These are phyloP conservation scores for Xanthia togata DNA, from an alignment of 2,888 invertebrate species.

Conservation along the genomic window DNA sequence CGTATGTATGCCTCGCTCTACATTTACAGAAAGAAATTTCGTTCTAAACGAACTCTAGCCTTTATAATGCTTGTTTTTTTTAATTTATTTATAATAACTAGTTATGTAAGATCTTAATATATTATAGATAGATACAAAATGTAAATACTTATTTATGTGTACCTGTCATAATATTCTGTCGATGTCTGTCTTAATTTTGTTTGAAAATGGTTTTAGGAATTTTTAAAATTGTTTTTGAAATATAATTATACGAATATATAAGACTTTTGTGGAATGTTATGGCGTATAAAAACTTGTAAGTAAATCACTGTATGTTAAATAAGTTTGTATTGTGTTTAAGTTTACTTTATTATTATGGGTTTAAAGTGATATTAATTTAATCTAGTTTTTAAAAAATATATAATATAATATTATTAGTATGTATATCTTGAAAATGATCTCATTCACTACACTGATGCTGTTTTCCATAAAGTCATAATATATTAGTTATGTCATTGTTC, in stretches of 20 bases:
- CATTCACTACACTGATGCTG: conserved; percentile 17
- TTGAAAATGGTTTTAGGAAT: not conserved
- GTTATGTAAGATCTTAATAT: conserved; percentile 35
- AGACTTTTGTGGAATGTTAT: not conserved
- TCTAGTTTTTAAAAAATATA: no score
- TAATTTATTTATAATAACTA: conserved; percentile 4
- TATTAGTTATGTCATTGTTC: conserved; percentile 41
- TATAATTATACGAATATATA: not conserved
- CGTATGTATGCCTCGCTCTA: not conserved
- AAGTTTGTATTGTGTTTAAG: not conserved
- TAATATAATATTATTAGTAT: conserved; percentile 3
- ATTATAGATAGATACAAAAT: conserved; percentile 33
- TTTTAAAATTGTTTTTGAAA: no score
- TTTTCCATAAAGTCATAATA: conserved; percentile 19
- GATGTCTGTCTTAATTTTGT: not conserved
- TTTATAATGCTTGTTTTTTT: not conserved
- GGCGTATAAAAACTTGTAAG: not conserved
- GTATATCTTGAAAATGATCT: conserved; percentile 33
- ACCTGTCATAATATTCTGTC: conserved; percentile 17
- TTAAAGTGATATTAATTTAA: no score
- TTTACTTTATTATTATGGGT: conserved; percentile 5
- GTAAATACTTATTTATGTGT: conserved; percentile 52
- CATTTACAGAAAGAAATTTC: not conserved
- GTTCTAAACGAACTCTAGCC: not conserved
- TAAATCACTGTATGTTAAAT: not conserved